Evolutionary conservation across 2,797 vertebrate genomes (phyloP).

Genomic region (Phataginus tricuspis): DNA sequence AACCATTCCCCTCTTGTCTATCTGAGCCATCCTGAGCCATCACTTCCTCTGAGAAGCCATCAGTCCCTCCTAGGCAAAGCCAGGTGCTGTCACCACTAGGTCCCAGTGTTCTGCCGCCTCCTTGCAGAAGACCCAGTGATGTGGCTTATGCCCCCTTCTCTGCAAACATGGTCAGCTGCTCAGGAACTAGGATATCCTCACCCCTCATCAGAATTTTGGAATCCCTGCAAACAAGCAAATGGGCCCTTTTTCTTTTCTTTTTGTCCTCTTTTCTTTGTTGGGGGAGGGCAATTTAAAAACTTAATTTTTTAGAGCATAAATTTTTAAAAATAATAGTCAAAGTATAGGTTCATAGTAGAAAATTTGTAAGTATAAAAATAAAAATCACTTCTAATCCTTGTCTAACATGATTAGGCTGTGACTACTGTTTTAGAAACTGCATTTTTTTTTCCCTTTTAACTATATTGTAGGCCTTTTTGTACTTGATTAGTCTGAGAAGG

Average conservation of each 20-base stretch:
- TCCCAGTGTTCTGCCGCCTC: background rate
- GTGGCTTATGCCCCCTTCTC: background rate
- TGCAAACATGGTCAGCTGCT: background rate
- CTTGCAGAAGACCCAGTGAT: background rate
- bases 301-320: background rate
- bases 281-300: background rate
- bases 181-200: background rate
- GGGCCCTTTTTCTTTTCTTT: background rate
- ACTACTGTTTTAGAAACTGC: background rate
- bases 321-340: background rate
- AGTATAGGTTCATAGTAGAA: background rate
- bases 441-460: background rate
- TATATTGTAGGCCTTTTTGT: background rate
- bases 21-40: background rate
- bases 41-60: background rate
- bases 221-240: background rate
- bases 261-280: background rate
- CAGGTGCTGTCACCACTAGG: too few species aligned
- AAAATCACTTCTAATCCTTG: background rate
- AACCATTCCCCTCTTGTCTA: background rate
- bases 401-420: background rate
- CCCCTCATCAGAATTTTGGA: background rate
- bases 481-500: conserved; percentile 24
- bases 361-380: conserved; percentile 10
- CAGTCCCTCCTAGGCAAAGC: too few species aligned